These are phyloP conservation scores for Urosaurus nigricauda DNA, from an alignment of 2,797 vertebrate species.

Conservation along the genomic window DNA sequence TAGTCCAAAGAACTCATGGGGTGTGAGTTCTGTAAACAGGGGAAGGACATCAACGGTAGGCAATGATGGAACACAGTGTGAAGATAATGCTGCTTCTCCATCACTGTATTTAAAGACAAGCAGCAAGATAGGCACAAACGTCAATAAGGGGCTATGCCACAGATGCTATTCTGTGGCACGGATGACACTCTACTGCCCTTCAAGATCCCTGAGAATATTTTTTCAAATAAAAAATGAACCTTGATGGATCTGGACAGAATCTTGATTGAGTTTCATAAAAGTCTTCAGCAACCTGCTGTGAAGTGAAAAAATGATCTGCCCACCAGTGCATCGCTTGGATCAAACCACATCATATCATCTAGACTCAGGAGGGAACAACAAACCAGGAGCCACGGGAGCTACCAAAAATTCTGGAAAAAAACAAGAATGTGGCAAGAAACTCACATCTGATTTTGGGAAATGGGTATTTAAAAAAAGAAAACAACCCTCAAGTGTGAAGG, in stretches of 20 bases:
- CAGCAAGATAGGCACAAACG: not conserved
- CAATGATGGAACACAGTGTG: not conserved
- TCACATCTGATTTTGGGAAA: no score
- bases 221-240: not conserved
- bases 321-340: not conserved
- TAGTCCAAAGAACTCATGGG: constrained; percentile 58
- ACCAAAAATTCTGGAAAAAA: no score
- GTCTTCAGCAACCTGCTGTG: not conserved
- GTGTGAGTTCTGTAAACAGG: not conserved
- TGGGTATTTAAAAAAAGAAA: no score
- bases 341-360: not conserved
- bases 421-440: no score
- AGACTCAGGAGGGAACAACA: not conserved
- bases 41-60: not conserved
- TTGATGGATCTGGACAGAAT: not conserved
- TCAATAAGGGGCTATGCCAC: not conserved
- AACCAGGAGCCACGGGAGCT: no score
- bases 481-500: no score
- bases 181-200: not conserved
- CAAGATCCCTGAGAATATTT: constrained; percentile 20
- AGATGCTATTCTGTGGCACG: not conserved
- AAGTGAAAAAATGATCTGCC: not conserved
- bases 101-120: not conserved
- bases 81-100: not conserved
- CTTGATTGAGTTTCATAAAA: not conserved